Evolutionary conservation across 2,113 vertebrate genomes (phyloP).

Genomic region (Nicator chloris): DNA sequence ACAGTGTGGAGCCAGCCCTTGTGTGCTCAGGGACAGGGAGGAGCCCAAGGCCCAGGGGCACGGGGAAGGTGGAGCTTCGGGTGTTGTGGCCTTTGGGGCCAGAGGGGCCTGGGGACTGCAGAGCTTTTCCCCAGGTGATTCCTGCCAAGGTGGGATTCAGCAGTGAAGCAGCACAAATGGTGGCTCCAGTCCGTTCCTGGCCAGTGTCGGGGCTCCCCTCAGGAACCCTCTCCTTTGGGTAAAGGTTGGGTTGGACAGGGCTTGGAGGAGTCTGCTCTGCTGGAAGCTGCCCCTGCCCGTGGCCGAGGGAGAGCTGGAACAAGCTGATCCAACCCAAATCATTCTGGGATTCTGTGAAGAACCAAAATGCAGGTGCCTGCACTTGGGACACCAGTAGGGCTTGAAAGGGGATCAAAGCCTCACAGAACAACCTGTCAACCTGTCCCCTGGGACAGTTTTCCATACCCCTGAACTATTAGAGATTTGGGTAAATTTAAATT

Average conservation of each 20-base stretch:
- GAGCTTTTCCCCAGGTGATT: not conserved
- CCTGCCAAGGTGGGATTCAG: rapidly evolving
- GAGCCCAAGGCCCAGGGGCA: too few relatives aligned
- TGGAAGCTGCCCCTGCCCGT: not conserved
- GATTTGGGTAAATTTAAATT: not conserved
- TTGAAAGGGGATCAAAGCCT: not conserved
- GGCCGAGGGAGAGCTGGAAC: not conserved
- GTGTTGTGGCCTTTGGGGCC: rapidly evolving
- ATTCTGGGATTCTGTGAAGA: not conserved
- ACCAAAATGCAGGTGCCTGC: not conserved
- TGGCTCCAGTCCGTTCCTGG: not conserved
- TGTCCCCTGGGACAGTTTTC: not conserved
- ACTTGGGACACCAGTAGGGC: not conserved
- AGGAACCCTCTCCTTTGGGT: not conserved
- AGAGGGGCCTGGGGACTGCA: not conserved
- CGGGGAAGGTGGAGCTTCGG: rapidly evolving
- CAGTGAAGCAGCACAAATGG: not conserved
- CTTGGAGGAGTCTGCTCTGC: not conserved
- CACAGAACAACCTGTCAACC: not conserved
- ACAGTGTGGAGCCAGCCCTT: not conserved
- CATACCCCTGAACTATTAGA: rapidly evolving
- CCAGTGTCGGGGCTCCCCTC: rapidly evolving
- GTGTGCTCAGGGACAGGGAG: not conserved
- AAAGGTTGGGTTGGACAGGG: not conserved
- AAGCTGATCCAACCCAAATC: not conserved